Evolutionary conservation across 37 sponge, comb jelly and placozoan species (phyloP), one percentile per base, ranked within the genome.

Genomic region (Geodia barretti): DNA sequence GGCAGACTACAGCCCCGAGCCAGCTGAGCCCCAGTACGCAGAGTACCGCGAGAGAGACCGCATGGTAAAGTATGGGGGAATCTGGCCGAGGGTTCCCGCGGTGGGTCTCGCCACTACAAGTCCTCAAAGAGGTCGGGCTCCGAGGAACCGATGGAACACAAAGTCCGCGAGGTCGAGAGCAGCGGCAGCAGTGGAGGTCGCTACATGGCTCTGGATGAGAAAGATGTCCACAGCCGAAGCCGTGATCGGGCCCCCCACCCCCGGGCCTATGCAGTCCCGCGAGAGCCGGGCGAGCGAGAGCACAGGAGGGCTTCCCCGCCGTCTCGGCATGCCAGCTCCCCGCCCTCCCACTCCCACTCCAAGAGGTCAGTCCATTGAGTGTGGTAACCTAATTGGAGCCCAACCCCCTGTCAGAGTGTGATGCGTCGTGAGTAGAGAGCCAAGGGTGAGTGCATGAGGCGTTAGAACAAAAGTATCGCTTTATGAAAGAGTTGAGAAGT

Each of bases 231-330:
- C 71, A 70, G 39, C 38, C 32, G 71, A 2, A 36, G 7, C 9
- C 71, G 36, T 34, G 71, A 70, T 25, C 7, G 71, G n/a, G 31
- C 71, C 4, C 71, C 71, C 4, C 71, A 70, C 39, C 71, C 38
- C 36, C 39, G 71, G 0, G 3, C 71, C 5, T 70, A 47, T 47
- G 54, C 54, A n/a, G n/a, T n/a, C 54, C 14, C 54, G 7, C 54
- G 54, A 17, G 54, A 47, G 14, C 54, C 7, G 54, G 54, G 54
- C 14, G 54, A 47, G 11, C 54, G 54, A 17, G 54, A 47, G 7
- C 54, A 47, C 54, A 47, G 54, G 54, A 47, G 54, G 54, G n/a
- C n/a, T n/a, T 47, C 54, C 54, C 14, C 54, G 14, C 54, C 54
- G 14, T 47, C 54, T 17, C 7, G 54, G 14, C 54, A 47, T 47